These are phyloP conservation scores for Cryptosula pallasiana DNA, from an alignment of 2,888 invertebrate species.

Conservation along the genomic window DNA sequence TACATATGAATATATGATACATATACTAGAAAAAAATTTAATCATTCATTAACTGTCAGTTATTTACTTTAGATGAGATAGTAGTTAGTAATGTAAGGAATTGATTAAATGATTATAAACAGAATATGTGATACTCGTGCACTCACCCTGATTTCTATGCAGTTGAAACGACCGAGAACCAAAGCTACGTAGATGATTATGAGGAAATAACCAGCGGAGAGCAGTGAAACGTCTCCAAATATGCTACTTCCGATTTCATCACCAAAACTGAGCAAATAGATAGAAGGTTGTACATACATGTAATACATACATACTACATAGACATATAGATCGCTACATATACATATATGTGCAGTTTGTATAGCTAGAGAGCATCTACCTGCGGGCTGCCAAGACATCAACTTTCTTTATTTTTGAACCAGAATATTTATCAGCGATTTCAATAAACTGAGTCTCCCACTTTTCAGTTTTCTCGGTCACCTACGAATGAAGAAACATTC, in stretches of 20 bases:
- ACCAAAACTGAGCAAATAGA: conserved; percentile 33
- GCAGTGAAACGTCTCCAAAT: conserved; percentile 63
- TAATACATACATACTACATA: conserved; percentile 23
- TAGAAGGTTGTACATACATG: neutral
- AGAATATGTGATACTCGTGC: too few species aligned
- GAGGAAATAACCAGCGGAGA: conserved; percentile 64
- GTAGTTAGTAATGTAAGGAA: too few species aligned
- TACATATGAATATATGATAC: too few species aligned
- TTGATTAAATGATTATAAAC: too few species aligned
- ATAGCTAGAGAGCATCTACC: conserved; percentile 30
- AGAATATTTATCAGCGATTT: conserved; percentile 29
- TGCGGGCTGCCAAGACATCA: conserved; percentile 34
- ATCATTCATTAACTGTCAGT: too few species aligned
- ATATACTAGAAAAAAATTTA: too few species aligned
- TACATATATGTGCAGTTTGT: neutral
- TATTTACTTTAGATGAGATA: too few species aligned
- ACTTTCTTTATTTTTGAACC: conserved; percentile 26
- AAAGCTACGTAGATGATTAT: conserved; percentile 71
- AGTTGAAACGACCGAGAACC: conserved; percentile 69
- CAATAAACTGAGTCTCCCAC: conserved; percentile 35
- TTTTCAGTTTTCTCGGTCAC: conserved; percentile 28
- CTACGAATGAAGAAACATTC: too few species aligned
- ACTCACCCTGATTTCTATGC: conserved; percentile 67
- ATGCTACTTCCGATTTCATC: conserved; percentile 38
- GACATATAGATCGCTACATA: too few species aligned